Evolutionary conservation across 1,140 invertebrate genomes (phyloP).

Genomic region (Hydropsyche tenuis): DNA sequence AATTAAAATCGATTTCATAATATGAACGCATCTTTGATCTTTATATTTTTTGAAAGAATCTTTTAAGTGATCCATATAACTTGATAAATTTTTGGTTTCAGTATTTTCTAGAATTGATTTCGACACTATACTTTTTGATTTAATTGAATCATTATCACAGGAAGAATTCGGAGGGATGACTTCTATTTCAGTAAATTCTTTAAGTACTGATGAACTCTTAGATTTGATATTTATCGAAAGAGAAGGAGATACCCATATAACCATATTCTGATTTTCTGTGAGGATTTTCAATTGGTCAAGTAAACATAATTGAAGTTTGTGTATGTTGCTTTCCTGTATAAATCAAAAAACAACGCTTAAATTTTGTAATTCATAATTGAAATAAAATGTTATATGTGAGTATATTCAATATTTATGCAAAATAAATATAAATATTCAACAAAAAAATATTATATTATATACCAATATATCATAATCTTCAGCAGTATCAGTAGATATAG

Average conservation of each 20-base stretch:
- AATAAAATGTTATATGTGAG: too few relatives aligned
- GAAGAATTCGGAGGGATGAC: slow-evolving; percentile 9
- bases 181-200: slow-evolving; percentile 43
- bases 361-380: too few relatives aligned
- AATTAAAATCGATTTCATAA: slow-evolving; percentile 26
- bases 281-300: slow-evolving; percentile 64
- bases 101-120: neutral
- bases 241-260: slow-evolving; percentile 65
- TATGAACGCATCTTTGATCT: slow-evolving; percentile 1
- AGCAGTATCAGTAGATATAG: slow-evolving; percentile 59
- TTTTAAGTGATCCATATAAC: slow-evolving; percentile 35
- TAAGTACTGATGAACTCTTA: slow-evolving; percentile 37
- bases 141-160: neutral
- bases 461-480: slow-evolving; percentile 62
- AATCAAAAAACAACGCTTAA: slow-evolving; percentile 52
- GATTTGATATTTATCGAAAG: slow-evolving; percentile 54
- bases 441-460: slow-evolving; percentile 50
- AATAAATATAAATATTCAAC: slow-evolving; percentile 49
- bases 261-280: slow-evolving; percentile 61
- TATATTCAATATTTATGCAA: too few relatives aligned
- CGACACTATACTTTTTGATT: neutral
- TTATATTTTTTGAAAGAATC: slow-evolving; percentile 36
- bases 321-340: slow-evolving; percentile 62
- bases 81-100: neutral
- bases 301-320: slow-evolving; percentile 62